phyloP scores from a whole-genome alignment of 2,113 vertebrate species.

The Callithrix jacchus region DNA sequence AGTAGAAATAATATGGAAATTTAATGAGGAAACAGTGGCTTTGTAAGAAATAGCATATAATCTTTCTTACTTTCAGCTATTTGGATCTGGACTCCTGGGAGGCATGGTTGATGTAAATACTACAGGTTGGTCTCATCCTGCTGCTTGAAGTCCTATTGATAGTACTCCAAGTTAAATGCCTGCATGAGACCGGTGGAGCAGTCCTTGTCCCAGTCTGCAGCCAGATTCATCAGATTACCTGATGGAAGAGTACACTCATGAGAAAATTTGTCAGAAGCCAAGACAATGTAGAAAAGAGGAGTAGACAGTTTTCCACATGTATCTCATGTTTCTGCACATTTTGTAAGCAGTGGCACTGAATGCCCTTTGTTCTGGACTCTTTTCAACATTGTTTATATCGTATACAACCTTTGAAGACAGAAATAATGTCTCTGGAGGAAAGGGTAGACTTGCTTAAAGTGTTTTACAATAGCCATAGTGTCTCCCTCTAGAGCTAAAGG shows the following conservation, averaged over 20 bases:
- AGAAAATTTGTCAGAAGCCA: neutral
- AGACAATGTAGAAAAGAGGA: neutral
- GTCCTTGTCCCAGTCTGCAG: neutral
- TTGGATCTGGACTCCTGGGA: neutral
- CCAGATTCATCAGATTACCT: constrained; percentile 12
- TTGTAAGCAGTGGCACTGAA: neutral
- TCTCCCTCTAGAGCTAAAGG: neutral
- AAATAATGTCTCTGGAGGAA: neutral
- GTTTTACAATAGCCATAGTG: neutral
- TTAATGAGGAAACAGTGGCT: neutral
- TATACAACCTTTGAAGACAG: neutral
- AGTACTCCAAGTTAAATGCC: neutral
- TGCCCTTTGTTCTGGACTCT: neutral
- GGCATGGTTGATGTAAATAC: neutral
- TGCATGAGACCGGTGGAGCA: neutral
- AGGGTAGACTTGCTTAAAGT: neutral
- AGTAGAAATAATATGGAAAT: neutral
- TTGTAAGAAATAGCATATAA: neutral
- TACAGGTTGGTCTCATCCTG: neutral
- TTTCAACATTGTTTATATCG: neutral
- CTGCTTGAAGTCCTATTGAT: neutral
- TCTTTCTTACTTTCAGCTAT: neutral
- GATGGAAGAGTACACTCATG: neutral
- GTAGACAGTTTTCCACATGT: neutral
- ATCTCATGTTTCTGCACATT: neutral